Conservation (phyloP, 2,888 invertebrate species). For the Carpatolechia fugitivella region DNA sequence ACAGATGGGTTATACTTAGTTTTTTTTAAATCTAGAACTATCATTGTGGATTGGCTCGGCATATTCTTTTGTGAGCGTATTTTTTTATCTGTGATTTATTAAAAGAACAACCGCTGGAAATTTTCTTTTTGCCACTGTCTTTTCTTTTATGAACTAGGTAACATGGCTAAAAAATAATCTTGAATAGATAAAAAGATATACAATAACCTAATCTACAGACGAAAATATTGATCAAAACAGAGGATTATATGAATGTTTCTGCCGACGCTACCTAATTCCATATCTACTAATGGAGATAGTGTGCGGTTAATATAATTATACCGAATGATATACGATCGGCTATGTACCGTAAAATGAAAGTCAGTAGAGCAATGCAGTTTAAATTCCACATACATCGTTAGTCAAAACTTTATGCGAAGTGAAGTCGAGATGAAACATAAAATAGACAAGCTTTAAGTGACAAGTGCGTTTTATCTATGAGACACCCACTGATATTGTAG, state of each 20-base stretch:
- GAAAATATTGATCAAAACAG: not conserved
- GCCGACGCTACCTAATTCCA: constrained; percentile 17
- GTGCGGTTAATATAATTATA: constrained; percentile 30
- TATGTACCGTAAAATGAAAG: constrained; percentile 27
- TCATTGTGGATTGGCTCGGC: constrained; percentile 34
- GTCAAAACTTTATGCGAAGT: constrained; percentile 36
- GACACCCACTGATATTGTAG: not conserved
- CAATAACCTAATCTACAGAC: not conserved
- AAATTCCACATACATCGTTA: constrained; percentile 48
- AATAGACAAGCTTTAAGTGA: constrained; percentile 36
- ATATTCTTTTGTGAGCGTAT: not conserved
- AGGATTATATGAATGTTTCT: constrained; percentile 10
- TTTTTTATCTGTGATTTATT: not conserved
- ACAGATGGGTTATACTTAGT: constrained; percentile 64
- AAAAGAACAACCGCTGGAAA: no score
- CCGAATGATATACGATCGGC: constrained; percentile 33
- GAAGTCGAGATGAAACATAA: constrained; percentile 36
- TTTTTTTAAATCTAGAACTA: constrained; percentile 44
- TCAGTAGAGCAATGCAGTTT: constrained; percentile 35
- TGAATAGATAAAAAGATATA: no score
- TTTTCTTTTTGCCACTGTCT: no score
- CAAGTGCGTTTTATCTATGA: not conserved
- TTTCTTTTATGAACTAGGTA: no score
- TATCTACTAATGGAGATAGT: not conserved
- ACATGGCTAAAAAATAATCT: no score